These are phyloP conservation scores for Sparus aurata DNA, from an alignment of 2,797 vertebrate genomes.

Conservation along the genomic window DNA sequence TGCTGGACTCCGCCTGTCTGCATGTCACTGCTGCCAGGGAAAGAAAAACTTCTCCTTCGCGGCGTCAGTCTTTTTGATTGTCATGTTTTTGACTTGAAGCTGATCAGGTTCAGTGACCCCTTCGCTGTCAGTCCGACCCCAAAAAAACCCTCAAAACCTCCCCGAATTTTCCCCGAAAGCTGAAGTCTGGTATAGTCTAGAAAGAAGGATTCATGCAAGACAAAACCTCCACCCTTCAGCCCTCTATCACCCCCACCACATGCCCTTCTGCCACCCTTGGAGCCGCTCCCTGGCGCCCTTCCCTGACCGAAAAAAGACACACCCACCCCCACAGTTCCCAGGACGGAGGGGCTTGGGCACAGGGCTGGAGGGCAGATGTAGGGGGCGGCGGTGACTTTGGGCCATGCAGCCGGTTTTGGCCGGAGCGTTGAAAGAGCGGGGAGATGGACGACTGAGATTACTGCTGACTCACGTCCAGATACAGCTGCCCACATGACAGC, in stretches of 20 bases:
- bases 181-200: neutral
- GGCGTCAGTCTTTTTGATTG: constrained; percentile 36
- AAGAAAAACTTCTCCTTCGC: neutral
- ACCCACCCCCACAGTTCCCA: constrained; percentile 51
- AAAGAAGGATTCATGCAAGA: neutral
- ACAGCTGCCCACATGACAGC: constrained; percentile 49
- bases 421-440: constrained; percentile 21
- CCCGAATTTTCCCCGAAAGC: constrained; percentile 1
- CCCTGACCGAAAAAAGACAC: constrained; percentile 19
- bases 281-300: constrained; percentile 43
- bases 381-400: constrained; percentile 72
- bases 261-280: constrained; percentile 67
- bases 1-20: constrained; percentile 41
- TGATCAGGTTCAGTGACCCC: constrained; percentile 30
- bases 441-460: constrained; percentile 41
- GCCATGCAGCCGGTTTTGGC: constrained; percentile 51
- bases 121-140: neutral
- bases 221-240: constrained; percentile 11
- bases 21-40: constrained; percentile 40
- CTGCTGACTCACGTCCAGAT: constrained; percentile 61
- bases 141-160: constrained; percentile 21
- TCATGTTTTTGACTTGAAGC: constrained; percentile 40
- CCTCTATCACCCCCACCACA: constrained; percentile 9
- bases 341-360: constrained; percentile 16
- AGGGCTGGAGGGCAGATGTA: constrained; percentile 58